Evolutionary conservation across 2,113 vertebrate genomes (phyloP).

Genomic region (Brachirus orientalis): DNA sequence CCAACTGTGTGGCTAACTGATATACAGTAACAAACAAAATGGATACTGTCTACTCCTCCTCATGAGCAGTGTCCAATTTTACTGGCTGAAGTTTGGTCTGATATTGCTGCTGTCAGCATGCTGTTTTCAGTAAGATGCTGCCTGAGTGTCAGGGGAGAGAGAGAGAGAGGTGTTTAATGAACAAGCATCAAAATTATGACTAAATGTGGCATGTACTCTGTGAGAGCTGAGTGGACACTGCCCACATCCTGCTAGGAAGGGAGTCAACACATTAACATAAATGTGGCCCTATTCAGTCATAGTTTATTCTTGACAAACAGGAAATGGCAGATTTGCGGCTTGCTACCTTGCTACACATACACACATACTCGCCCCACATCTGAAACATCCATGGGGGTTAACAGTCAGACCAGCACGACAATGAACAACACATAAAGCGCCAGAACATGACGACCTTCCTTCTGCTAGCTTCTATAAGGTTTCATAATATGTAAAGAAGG

Average conservation of each 20-base stretch:
- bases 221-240: constrained; percentile 31
- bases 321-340: constrained; percentile 38
- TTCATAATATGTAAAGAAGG: neutral
- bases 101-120: constrained; percentile 16
- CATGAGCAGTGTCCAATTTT: neutral
- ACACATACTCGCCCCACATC: no score
- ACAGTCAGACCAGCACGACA: constrained; percentile 13
- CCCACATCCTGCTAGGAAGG: constrained; percentile 65
- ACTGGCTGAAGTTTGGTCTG: constrained; percentile 29
- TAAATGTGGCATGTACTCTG: constrained; percentile 50
- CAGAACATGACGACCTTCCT: constrained; percentile 9
- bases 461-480: neutral
- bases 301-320: constrained; percentile 33
- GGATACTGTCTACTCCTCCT: no score
- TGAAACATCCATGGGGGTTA: constrained; percentile 26
- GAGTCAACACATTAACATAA: constrained; percentile 25
- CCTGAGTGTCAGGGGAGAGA: constrained; percentile 62
- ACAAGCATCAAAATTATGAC: constrained; percentile 67
- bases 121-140: constrained; percentile 64
- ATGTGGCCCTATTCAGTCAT: constrained; percentile 22
- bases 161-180: constrained; percentile 74
- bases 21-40: no score
- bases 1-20: no score
- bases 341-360: no score
- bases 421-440: neutral